Base-by-base conservation (phyloP, 2,888 invertebrate species). In the Xanthia togata region DNA sequence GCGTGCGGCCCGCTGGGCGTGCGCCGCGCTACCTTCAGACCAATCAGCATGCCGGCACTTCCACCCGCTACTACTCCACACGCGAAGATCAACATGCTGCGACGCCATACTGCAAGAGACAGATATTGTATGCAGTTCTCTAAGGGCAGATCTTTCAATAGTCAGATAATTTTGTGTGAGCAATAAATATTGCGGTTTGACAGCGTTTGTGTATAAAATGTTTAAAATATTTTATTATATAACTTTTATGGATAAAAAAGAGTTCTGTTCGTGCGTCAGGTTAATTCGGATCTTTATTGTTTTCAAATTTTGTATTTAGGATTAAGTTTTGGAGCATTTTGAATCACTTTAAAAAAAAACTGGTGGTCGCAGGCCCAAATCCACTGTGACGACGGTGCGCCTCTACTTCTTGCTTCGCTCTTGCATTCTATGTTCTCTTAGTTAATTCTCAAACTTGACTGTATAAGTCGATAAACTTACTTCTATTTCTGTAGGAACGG, bases 81-180 rank as follows among this genome's bases (percentile, higher is more conserved):
- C 5, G 91, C 87, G 89, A 97, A 96, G 57, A 97, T 91, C 38
- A 96, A n/a, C 88, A 96, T 89, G 70, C 95, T 95, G 70, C 94
- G 95, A 0, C 96, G 95, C 96, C 96, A 96, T 83, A 96, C 96
- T 96, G 89, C 9, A 41, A 38, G 2, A 67, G 8, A 75, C 14
- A 12, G 11, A 64, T 20, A 74, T 50, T 20, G 20, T 35, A 71
- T 26, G 47, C 20, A 47, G 12, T 47, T 65, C 20, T 65, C 14
- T 20, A 11, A 26, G 0, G 4, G 17, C 41, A 0, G 9, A 26
- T 20, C 20, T 20, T 65, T 44, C 11, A 11, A 12, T 26, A n/a
- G 3, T 38, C 35, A 38, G n/a, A 41, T n/a, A 41, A 4, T 1
- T 17, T 38, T 38, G 38, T 9, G 17, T 11, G n/a, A 4, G 11